Evolutionary conservation across 2,888 invertebrate species (phyloP), one percentile per base, ranked within the genome.

Genomic region (Alviniconcha strummeri): DNA sequence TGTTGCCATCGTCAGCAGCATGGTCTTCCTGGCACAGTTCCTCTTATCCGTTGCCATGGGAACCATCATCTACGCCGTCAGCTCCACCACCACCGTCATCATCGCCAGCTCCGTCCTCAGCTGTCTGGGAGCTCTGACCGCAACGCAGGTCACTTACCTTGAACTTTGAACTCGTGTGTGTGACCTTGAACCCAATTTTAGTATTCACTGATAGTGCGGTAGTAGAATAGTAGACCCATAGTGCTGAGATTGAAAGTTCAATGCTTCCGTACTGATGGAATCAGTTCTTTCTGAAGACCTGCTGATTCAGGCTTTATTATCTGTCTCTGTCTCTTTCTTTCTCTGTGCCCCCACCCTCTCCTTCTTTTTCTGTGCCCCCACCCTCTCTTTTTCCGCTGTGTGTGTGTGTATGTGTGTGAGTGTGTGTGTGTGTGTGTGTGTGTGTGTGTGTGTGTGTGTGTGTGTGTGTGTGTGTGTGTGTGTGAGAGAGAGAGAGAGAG

Each of bases 21-120:
- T 98, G 96, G 98, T 98, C 5, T 99, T 99, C 93, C 95, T 98
- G 86, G 98, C 98, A 0, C 99, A 99, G 94, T 97, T 98, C 91
- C 95, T 97, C 69, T 95, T 99, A 15, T 98, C 98, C 0, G 84
- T 90, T 36, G 87, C 89, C 82, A 91, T 93, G 89, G 93, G 93
- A 8, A 88, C 89, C 56, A 96, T 98, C 80, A 97, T 98, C 11
- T 90, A 93, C 74, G 93, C 96, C 7, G 95, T 96, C 0, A 97
- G 97, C 72, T 97, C 97, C 81, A 98, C 98, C 0, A 97, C 97
- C 0, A 97, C 97, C 0, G 97, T 98, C 74, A 97, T 98, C 0
- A 96, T 96, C 71, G 96, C 97, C 0, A 98, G 98, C 0, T 96
- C 97, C 82, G 94, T 96, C 55, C 94, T 98, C 8, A 97, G 98